Evolutionary conservation across 2,113 vertebrate genomes (phyloP), one percentile per base, ranked within the genome.

Genomic region (Solea solea): DNA sequence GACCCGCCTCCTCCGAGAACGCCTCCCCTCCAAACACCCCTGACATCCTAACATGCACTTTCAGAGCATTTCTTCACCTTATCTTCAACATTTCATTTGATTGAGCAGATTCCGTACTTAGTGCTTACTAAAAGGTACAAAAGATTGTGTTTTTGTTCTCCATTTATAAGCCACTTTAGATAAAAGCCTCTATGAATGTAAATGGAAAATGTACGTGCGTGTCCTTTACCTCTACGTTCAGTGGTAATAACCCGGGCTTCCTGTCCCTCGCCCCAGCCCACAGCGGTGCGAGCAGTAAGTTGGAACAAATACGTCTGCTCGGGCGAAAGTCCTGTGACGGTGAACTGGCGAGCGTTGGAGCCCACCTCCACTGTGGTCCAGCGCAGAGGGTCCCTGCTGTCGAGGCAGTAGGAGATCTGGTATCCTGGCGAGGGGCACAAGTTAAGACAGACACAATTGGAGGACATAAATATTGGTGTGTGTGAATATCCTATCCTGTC

Each of bases 161-260:
- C 25, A 2, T 21, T 2, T 53, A 4, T 12, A 4, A 21, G n/a
- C 15, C 9, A 3, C n/a, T 16, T 16, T 15, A 14, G 16, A 16
- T 16, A 9, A 39, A 55, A 55, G 53, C 53, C 3, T 39, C 53
- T 39, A 25, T 10, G 2, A 2, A 34, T 34, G 53, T 8, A 14
- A 28, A 34, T 57, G 57, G 21, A 7, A 7, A 39, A 39, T 45
- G 57, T 14, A 13, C 4, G 40, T 40, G 41, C 57, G 51, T 53
- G 51, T 80, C 45, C 25, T 74, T 93, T 90, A 99, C 97, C 97
- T 96, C 97, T 94, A 66, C 95, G 95, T 74, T 97, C 96, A 0
- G 96, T 98, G 15, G 97, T 98, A 85, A 98, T 95, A 76, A 99
- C 97, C 0, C 95, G 92, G 52, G 96, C 97, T 71, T 97, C 95